A percentile compares a stretch with the other conserved stretches of the same genome.
phyloP scores from a whole-genome alignment of 2,113 vertebrate genomes.

The Peromyscus maniculatus region DNA sequence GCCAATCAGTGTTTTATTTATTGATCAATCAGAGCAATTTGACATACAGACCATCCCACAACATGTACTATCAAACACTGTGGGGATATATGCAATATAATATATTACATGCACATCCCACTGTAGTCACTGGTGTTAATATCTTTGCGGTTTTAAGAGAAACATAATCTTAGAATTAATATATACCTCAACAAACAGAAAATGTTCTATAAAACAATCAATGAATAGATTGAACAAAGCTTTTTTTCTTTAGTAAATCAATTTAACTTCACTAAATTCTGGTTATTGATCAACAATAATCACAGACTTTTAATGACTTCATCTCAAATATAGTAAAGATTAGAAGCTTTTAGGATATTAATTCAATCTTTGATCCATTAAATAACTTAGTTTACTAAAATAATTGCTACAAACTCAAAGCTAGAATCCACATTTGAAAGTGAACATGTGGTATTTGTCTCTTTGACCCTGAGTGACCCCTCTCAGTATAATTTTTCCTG shows the following conservation, averaged over 20 bases:
- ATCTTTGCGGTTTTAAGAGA: not conserved
- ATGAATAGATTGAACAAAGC: not conserved
- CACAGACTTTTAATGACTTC: conserved; percentile 43
- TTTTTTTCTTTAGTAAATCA: not conserved
- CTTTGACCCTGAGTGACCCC: not conserved
- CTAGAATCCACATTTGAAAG: not conserved
- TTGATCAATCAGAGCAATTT: too few relatives aligned
- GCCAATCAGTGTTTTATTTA: too few relatives aligned
- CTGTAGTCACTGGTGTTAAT: not conserved
- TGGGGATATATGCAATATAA: not conserved
- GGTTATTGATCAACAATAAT: not conserved
- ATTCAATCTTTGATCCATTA: conserved; percentile 46
- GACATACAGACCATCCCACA: too few relatives aligned
- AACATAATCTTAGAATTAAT: not conserved
- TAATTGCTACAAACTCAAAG: not conserved
- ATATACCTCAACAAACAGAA: conserved; percentile 29
- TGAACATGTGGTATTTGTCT: not conserved
- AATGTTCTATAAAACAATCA: conserved; percentile 14
- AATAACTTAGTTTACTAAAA: conserved; percentile 26
- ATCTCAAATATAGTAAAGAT: not conserved
- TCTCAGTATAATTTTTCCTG: not conserved
- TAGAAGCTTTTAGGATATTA: conserved; percentile 56
- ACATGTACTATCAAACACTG: not conserved
- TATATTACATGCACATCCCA: not conserved
- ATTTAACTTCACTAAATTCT: not conserved